Base-by-base conservation (phyloP, 2,888 invertebrate species). In the Lasioglossum morio region DNA sequence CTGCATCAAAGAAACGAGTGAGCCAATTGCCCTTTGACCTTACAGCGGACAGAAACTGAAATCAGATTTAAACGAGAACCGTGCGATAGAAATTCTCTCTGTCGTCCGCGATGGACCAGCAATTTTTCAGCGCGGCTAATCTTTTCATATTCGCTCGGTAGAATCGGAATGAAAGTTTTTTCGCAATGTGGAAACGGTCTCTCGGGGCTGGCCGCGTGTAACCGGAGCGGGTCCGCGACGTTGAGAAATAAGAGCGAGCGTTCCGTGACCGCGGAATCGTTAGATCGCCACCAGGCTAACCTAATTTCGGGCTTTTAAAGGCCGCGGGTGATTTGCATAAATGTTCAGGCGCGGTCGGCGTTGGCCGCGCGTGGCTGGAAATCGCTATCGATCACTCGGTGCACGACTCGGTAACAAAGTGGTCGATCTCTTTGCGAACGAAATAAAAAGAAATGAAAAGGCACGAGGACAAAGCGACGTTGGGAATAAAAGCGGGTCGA, bases 231-330 rank as follows among this genome's bases (percentile, higher is more conserved):
- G 57, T 78, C 78, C 60, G 48, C 77, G 75, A 76, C 86, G 85
- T 57, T 69, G 79, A 85, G 79, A 77, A 86, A 82, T 85, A 82
- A 85, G 77, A 75, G 48, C 86, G 46, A 40, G 69, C 48, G 57
- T 85, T 86, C 76, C 86, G 85, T 85, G 85, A 79, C 82, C 76
- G 79, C 53, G 34, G 57, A 78, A 76, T 86, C 79, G 86, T 85
- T 81, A 76, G 75, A 86, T 86, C 74, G 60, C 57, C 86, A 23
- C 85, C 81, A 72, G 77, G 72, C 70, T 81, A 81, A 85, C 78
- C 86, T 72, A 81, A 85, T 86, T 81, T 75, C 74, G 46, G 57
- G 48, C 76, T 73, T 85, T 81, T 77, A 85, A 85, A 79, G 78
- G 66, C 81, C 66, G 53, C 73, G 46, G 27, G 19, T 46, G 53